These are phyloP conservation scores for Monomorium pharaonis DNA, from an alignment of 1,140 invertebrate species.

Conservation along the genomic window DNA sequence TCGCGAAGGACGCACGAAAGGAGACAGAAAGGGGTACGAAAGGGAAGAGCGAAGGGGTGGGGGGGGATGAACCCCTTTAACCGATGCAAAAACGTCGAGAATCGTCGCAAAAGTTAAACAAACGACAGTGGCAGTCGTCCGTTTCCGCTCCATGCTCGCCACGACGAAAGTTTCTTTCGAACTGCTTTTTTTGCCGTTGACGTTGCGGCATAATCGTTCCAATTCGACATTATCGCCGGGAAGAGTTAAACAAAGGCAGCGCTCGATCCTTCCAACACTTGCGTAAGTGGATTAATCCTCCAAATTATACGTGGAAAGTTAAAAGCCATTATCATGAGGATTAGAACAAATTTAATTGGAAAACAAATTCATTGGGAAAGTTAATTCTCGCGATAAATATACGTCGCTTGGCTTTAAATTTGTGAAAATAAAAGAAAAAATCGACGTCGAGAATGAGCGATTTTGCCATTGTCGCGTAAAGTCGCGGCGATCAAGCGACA, in stretches of 20 bases:
- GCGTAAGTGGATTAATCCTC: slow-evolving; percentile 1
- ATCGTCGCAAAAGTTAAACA: slow-evolving; percentile 74
- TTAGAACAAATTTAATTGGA: neutral
- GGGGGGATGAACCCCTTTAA: slow-evolving; percentile 25
- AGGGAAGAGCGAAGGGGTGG: neutral
- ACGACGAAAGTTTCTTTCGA: slow-evolving; percentile 48
- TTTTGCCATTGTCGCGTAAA: neutral
- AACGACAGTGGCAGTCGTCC: slow-evolving; percentile 66
- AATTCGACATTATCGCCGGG: slow-evolving; percentile 52
- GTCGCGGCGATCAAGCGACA: neutral
- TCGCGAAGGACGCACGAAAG: neutral
- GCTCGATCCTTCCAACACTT: neutral
- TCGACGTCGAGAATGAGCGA: neutral
- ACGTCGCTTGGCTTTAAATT: neutral
- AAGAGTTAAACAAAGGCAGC: neutral
- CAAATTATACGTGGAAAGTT: slow-evolving; percentile 2
- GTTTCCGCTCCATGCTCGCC: slow-evolving; percentile 57
- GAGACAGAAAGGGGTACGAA: neutral
- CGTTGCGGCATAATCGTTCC: slow-evolving; percentile 54
- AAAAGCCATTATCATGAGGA: neutral
- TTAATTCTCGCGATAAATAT: slow-evolving; percentile 5
- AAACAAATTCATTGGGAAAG: too few species aligned
- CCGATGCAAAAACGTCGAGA: slow-evolving; percentile 72
- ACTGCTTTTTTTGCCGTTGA: slow-evolving; percentile 54
- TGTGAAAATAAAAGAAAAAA: neutral